These are phyloP conservation scores for Rotaria sp. DNA, from an alignment of 2,888 invertebrate genomes.

Conservation along the genomic window DNA sequence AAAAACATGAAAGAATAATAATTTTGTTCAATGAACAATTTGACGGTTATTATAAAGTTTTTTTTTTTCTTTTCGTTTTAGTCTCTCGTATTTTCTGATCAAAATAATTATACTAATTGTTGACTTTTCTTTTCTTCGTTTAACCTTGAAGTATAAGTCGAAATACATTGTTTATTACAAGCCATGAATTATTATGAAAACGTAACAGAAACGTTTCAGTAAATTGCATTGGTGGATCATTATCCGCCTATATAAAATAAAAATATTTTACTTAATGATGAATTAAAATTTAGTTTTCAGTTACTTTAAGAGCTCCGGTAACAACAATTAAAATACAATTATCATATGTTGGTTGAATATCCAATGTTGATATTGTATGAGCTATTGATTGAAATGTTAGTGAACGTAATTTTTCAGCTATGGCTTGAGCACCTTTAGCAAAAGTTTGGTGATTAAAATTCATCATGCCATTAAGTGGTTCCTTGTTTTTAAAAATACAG, in stretches of 20 bases:
- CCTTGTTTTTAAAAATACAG: background rate
- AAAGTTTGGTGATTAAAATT: background rate
- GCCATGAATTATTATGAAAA: conserved; percentile 32
- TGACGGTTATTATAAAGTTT: too few species aligned
- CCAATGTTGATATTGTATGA: conserved; percentile 35
- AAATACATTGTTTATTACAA: conserved; percentile 37
- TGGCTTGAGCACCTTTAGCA: background rate
- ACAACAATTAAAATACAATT: conserved; percentile 36
- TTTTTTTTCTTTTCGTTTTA: background rate
- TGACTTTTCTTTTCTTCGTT: background rate
- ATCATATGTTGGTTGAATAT: conserved; percentile 39
- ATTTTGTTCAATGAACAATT: too few species aligned
- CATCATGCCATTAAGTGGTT: background rate
- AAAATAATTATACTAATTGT: background rate
- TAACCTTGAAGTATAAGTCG: conserved; percentile 34
- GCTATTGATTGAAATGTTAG: conserved; percentile 38
- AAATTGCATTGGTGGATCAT: conserved; percentile 38
- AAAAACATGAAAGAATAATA: background rate
- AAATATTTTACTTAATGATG: background rate
- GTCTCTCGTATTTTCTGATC: background rate
- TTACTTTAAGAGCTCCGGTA: conserved; percentile 32
- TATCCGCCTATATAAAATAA: conserved; percentile 33
- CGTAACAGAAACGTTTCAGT: conserved; percentile 37
- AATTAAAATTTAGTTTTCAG: background rate
- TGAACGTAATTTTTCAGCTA: background rate